Evolutionary conservation across 2,797 vertebrate species (phyloP).

Genomic region (Carapus acus): DNA sequence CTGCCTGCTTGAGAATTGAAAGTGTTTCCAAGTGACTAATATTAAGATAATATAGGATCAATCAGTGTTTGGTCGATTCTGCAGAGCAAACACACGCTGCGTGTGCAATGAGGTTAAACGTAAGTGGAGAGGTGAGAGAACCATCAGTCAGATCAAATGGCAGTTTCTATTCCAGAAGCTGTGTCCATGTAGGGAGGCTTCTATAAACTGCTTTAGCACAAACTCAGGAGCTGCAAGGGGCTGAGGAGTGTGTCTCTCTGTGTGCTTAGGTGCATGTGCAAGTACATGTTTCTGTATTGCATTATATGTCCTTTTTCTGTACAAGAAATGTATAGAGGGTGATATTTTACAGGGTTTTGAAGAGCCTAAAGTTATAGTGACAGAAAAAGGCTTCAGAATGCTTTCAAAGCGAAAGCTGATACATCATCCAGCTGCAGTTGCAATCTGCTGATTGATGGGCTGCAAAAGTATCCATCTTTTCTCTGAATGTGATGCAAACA

Average conservation of each 20-base stretch:
- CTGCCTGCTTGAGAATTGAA: no score
- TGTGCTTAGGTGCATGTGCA: conserved; percentile 11
- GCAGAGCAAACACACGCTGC: conserved; percentile 16
- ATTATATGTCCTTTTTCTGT: conserved; percentile 19
- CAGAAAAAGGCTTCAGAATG: conserved; percentile 7
- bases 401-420: conserved; percentile 23
- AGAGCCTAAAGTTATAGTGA: conserved; percentile 3
- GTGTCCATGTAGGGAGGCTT: conserved; percentile 79
- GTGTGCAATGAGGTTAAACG: conserved; percentile 39
- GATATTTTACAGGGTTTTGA: neutral
- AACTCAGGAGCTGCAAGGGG: conserved; percentile 37
- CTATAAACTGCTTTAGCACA: conserved; percentile 76
- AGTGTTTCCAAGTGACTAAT: neutral
- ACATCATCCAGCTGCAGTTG: conserved; percentile 26
- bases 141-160: conserved; percentile 67
- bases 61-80: neutral
- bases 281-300: conserved; percentile 2
- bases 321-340: neutral
- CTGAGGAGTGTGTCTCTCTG: conserved; percentile 22
- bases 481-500: no score
- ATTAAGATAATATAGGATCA: conserved; percentile 1
- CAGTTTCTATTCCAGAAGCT: conserved; percentile 82
- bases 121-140: conserved; percentile 63
- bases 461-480: conserved; percentile 35
- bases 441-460: conserved; percentile 19